These are phyloP conservation scores for Zoanthus gigantus DNA, from an alignment of 92 coral and sea anemone species.

Conservation along the genomic window DNA sequence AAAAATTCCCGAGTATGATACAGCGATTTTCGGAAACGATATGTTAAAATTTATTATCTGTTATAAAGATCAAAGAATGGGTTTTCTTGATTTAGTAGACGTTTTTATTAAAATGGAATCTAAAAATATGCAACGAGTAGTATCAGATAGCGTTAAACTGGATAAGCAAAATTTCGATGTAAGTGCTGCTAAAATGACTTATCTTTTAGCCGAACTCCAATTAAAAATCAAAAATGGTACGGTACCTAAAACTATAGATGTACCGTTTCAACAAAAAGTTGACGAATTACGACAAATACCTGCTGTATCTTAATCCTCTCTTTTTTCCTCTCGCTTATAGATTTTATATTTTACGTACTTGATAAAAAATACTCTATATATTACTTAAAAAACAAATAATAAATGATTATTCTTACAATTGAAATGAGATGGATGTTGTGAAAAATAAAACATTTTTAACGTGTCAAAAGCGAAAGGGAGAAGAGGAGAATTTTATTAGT, in stretches of 20 bases:
- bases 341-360: neutral
- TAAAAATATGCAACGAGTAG: neutral
- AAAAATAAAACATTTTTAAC: neutral
- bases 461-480: neutral
- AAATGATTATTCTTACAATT: too few relatives aligned
- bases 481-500: neutral
- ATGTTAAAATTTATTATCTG: neutral
- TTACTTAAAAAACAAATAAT: too few relatives aligned
- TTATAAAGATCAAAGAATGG: neutral
- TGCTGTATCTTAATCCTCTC: neutral
- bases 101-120: too few relatives aligned
- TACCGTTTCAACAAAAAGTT: neutral
- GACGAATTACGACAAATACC: neutral
- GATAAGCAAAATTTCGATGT: neutral
- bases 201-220: neutral
- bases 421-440: too few relatives aligned
- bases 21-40: too few relatives aligned
- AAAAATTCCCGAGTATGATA: neutral
- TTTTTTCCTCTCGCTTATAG: neutral
- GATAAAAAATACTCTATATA: too few relatives aligned
- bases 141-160: neutral
- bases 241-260: neutral
- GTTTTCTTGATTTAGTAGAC: neutral
- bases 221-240: neutral
- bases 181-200: neutral